phyloP scores from a whole-genome alignment of 2,797 vertebrate species.

The Coendou prehensilis region DNA sequence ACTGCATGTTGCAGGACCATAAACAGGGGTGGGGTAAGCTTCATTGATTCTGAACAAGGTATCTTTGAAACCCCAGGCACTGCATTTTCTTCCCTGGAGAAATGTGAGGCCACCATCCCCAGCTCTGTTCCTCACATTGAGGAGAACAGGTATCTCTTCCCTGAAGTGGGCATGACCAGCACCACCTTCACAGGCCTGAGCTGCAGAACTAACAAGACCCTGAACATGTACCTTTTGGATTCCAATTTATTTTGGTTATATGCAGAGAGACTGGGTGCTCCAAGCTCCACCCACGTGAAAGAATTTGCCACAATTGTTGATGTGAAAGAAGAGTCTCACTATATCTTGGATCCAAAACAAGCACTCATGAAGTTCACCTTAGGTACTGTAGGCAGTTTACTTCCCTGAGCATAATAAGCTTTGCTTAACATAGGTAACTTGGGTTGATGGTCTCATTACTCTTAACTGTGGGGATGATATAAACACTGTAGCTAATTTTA shows the following conservation, averaged over 20 bases:
- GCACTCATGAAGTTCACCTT: slow-evolving; percentile 90
- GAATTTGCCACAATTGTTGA: slow-evolving; percentile 95
- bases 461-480: neutral
- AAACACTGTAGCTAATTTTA: neutral
- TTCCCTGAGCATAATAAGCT: neutral
- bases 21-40: slow-evolving; percentile 83
- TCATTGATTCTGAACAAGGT: slow-evolving; percentile 81
- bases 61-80: slow-evolving; percentile 81
- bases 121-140: slow-evolving; percentile 90
- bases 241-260: slow-evolving; percentile 95
- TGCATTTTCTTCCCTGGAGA: slow-evolving; percentile 87
- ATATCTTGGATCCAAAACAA: slow-evolving; percentile 92
- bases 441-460: neutral
- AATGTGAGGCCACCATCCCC: slow-evolving; percentile 68
- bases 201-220: slow-evolving; percentile 97
- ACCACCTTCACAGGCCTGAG: slow-evolving; percentile 92
- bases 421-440: neutral
- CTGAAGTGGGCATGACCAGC: slow-evolving; percentile 80
- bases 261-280: slow-evolving; percentile 94
- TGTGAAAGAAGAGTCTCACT: slow-evolving; percentile 96
- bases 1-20: slow-evolving; percentile 95
- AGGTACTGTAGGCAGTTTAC: slow-evolving; percentile 88
- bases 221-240: slow-evolving; percentile 97
- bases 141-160: slow-evolving; percentile 87
- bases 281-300: slow-evolving; percentile 81